Evolutionary conservation across 2,797 vertebrate species (phyloP).

Genomic region (Lagorchestes hirsutus): DNA sequence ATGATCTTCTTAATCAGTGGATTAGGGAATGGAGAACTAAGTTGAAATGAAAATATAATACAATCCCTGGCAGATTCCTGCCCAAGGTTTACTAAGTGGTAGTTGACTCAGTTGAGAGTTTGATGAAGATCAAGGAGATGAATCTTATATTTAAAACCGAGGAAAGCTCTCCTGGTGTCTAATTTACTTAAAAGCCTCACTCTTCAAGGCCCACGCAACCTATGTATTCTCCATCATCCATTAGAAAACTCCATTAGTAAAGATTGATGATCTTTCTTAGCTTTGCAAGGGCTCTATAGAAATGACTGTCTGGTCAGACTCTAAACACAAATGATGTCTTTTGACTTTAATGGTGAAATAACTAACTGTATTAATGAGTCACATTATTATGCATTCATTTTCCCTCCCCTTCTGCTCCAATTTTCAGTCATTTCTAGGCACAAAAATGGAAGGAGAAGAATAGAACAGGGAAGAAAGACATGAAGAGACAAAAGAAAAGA

Average conservation of each 20-base stretch:
- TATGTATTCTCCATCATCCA: constrained; percentile 60
- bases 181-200: constrained; percentile 60
- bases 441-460: not conserved
- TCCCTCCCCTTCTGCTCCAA: constrained; percentile 12
- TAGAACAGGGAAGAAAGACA: not conserved
- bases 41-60: constrained; percentile 43
- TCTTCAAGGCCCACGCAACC: constrained; percentile 45
- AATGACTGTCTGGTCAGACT: constrained; percentile 7
- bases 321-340: not conserved
- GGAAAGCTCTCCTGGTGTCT: constrained; percentile 54
- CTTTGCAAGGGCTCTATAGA: constrained; percentile 55
- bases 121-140: not conserved
- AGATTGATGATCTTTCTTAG: constrained; percentile 73
- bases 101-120: not conserved
- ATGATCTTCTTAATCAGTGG: constrained; percentile 31
- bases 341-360: constrained; percentile 42
- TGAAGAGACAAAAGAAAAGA: not conserved
- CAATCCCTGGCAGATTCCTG: not conserved
- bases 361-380: constrained; percentile 30
- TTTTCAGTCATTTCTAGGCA: constrained; percentile 48
- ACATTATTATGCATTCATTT: constrained; percentile 6
- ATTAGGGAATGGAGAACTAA: not conserved
- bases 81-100: not conserved
- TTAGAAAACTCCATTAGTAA: constrained; percentile 57
- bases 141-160: constrained; percentile 46